Conservation (phyloP, 2,797 vertebrate genomes). For the Psittacula derbiana region DNA sequence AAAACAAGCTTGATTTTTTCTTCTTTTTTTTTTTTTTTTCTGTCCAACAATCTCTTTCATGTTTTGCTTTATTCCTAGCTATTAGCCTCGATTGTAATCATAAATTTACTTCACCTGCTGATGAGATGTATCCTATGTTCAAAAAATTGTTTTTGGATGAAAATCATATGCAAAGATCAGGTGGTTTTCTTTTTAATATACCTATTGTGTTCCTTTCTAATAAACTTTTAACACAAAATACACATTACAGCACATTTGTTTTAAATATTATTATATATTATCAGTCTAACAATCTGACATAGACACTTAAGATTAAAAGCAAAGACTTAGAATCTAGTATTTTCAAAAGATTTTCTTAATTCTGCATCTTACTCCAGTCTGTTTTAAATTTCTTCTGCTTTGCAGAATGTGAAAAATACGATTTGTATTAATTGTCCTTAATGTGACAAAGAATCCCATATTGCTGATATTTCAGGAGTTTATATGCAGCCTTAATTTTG, state of each 20-base stretch:
- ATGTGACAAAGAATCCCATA: neutral
- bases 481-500: neutral
- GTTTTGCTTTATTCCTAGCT: neutral
- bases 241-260: neutral
- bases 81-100: neutral
- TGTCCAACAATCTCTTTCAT: fast-evolving
- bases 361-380: neutral
- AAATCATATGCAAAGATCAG: neutral
- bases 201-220: neutral
- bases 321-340: neutral
- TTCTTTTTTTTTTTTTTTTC: neutral
- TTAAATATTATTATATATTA: neutral
- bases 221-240: neutral
- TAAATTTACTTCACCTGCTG: neutral
- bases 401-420: neutral
- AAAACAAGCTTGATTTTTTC: neutral
- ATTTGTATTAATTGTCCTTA: neutral
- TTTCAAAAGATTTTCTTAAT: neutral
- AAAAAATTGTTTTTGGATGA: neutral
- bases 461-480: neutral
- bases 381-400: neutral
- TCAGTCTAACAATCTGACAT: neutral
- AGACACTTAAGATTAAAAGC: neutral
- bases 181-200: neutral
- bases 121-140: neutral